Conservation (phyloP, 2,888 invertebrate genomes). For the Stenodera caucasica region DNA sequence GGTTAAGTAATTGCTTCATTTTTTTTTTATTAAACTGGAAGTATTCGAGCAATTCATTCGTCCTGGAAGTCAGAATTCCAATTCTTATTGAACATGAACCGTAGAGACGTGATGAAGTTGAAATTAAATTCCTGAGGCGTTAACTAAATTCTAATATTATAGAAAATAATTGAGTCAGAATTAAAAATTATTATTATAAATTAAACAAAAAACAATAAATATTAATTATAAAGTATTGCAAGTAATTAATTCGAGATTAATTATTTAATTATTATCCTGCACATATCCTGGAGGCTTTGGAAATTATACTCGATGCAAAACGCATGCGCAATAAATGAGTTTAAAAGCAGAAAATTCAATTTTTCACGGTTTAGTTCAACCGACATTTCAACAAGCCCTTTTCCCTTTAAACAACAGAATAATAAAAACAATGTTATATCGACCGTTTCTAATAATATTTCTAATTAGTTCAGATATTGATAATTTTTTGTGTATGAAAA, state of each 20-base stretch:
- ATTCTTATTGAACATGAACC: background rate
- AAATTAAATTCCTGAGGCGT: background rate
- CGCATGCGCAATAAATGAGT: background rate
- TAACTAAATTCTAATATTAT: background rate
- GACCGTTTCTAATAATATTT: background rate
- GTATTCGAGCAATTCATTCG: background rate
- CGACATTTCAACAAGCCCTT: background rate
- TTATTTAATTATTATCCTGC: background rate
- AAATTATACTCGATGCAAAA: background rate
- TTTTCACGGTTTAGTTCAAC: background rate
- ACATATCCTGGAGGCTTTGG: background rate
- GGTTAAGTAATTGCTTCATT: too few relatives aligned
- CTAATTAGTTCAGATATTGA: background rate
- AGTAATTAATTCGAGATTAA: too few relatives aligned
- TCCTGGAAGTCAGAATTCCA: background rate
- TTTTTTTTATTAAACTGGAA: background rate
- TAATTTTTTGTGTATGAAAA: background rate
- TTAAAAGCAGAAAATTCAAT: slow-evolving; percentile 2
- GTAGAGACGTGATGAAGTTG: background rate
- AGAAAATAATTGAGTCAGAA: too few relatives aligned
- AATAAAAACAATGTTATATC: background rate
- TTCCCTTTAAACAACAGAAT: background rate
- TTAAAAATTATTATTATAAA: too few relatives aligned
- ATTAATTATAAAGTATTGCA: too few relatives aligned
- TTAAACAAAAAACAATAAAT: too few relatives aligned